Evolutionary conservation across 2,113 vertebrate species (phyloP), one percentile per base, ranked within the genome.

Genomic region (Ctenomys sociabilis): DNA sequence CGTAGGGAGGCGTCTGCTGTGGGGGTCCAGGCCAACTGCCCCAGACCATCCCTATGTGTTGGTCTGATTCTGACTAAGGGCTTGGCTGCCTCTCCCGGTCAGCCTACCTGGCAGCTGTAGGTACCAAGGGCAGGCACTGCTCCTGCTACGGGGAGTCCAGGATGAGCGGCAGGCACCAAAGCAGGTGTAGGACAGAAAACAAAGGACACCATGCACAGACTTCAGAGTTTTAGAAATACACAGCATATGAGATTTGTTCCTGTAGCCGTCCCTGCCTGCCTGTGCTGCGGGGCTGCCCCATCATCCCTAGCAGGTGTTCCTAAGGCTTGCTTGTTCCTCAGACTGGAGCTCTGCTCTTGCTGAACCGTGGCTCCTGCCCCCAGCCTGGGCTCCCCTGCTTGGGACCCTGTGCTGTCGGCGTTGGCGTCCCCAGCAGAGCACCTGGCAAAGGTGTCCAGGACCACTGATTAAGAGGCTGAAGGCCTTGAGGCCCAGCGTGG

Each of bases 1-100:
- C 8, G 3, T 0, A 30, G 17, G 3, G 1, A 14, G 28, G 52
- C 1, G 0, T 49, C 45, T 14, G 17, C 17, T 52, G n/a, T 26
- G 21, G 30, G 11, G 11, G 35, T 61, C 86, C 26, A 5, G 61
- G 82, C 35, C 26, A 35, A 52, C 61, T 1, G 21, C 12, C 26
- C 73, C 85, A 64, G 52, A 30, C 77, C 16, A 8, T 73, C 13
- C 16, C 30, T 12, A 2, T 19, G 81, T 21, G 32, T 14, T 35
- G 59, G 52, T 28, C 49, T 54, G 49, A 54, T 43, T 35, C 26
- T 22, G n/a, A 80, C 17, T 64, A 43, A 86, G 7, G 7, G 28
- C 17, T 64, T 57, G 85, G 81, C 82, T 61, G 35, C 13, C 64
- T 87, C 45, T 63, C 40, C 22, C 45, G 40, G 68, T 66, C 85